Evolutionary conservation across 1,140 invertebrate genomes (phyloP).

Genomic region (Bombus soroeensis): DNA sequence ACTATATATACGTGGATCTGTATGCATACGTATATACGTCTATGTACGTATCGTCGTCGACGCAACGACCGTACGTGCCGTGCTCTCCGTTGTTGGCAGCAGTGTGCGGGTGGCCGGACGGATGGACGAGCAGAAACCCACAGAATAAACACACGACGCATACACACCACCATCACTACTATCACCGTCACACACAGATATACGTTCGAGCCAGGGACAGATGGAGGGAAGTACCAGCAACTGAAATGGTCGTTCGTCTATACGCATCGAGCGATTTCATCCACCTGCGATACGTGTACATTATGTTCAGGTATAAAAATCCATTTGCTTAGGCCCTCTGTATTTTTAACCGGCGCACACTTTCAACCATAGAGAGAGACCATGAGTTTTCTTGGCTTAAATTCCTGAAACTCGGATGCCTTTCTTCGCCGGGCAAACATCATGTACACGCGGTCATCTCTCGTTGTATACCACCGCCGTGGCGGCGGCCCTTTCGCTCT

Average conservation of each 20-base stretch:
- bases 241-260: constrained; percentile 48
- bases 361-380: background rate
- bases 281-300: constrained; percentile 57
- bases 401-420: constrained; percentile 28
- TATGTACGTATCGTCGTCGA: constrained; percentile 21
- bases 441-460: background rate
- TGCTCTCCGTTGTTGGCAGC: constrained; percentile 54
- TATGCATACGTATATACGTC: background rate
- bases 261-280: constrained; percentile 57
- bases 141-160: constrained; percentile 53
- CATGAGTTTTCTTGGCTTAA: background rate
- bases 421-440: background rate
- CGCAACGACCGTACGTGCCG: constrained; percentile 59
- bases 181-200: constrained; percentile 2
- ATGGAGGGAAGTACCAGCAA: constrained; percentile 38
- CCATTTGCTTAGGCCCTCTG: constrained; percentile 62
- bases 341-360: constrained; percentile 28
- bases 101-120: constrained; percentile 53
- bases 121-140: constrained; percentile 51
- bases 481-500: background rate
- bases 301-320: constrained; percentile 61
- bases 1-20: background rate
- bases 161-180: constrained; percentile 14
- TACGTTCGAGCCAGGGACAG: constrained; percentile 3
- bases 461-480: background rate